Evolutionary conservation across 2,888 invertebrate species (phyloP), one percentile per base, ranked within the genome.

Genomic region (Syrphus vitripennis): DNA sequence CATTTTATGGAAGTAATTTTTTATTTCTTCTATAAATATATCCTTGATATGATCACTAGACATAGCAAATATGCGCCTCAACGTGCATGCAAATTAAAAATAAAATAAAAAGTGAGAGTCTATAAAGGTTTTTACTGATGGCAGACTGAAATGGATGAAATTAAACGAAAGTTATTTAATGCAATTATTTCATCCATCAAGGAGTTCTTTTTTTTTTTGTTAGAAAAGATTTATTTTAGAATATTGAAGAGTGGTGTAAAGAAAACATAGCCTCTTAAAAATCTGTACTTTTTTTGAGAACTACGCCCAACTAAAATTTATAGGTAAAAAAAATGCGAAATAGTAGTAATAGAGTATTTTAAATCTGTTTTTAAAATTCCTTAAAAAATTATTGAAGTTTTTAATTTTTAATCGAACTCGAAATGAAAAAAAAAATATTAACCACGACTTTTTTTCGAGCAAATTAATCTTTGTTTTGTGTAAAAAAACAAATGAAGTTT

Each of bases 41-140:
- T 83, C 79, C 69, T 70, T 79, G 69, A 79, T 75, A 79, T 74
- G 79, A 83, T 75, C 80, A 70, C 57, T 70, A 84, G 71, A 75
- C 80, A 75, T 26, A 50, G 74, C 75, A 65, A 70, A 75, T 70
- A 80, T 67, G 75, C n/a, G n/a, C 63, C 34, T 70, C 14, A n/a
- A n/a, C n/a, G 59, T 71, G 80, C 72, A 80, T 74, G 79, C 74
- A 59, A 59, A 37, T 50, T 59, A 59, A 79, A 74, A 74, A 74
- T 59, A 45, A 80, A 80, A 71, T 14, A 75, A 84, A n/a, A 80
- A 83, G 74, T 57, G 69, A 79, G 70, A 80, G 75, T 76, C 71
- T 70, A 26, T 6, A 24, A 21, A 48, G 19, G 5, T 34, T 10
- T 34, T 10, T 9, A 3, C 10, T 10, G 29, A 29, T 29, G 29